Base-by-base conservation (phyloP, 1,140 invertebrate species). In the Anastrepha obliqua region DNA sequence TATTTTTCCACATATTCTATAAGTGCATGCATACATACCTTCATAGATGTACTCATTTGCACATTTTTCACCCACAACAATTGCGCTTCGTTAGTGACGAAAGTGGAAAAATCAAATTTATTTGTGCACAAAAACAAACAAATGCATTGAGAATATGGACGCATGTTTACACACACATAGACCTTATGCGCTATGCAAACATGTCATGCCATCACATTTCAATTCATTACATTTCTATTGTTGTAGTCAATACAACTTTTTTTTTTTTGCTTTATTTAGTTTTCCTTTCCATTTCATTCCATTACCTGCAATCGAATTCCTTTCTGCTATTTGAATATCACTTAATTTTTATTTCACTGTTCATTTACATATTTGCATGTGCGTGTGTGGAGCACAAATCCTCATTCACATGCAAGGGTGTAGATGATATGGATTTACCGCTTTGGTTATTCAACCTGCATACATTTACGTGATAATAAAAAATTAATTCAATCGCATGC, bases 401-500 rank as follows among this genome's bases (percentile, higher is more conserved):
- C 20, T 3, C 11, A 44, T 15, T 9, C 39, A 15, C 65, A 15
- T 70, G 65, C 5, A n/a, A 5, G 51, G 29, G 51, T 55, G 6
- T n/a, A 17, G 39, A 74, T 74, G 3, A 42, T 67, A 42, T 13
- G 42, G 42, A 47, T 74, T 74, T 47, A 17, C 67, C 44, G 51
- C 74, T 81, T 81, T 81, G 17, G 20, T 55, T 81, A 81, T 81
- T 20, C 74, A 20, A 47, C 47, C 15, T 81, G 74, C 74, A 81
- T 81, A 81, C 74, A 58, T 81, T 81, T 51, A 81, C 47, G 74
- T 47, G 74, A 58, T 81, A 81, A 81, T 55, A 44, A 81, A 81
- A 81, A 81, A 81, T 81, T 81, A 81, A 81, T 81, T 81, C 74
- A 58, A 81, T 81, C 74, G 29, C 44, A 81, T 58, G 74, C 47